These are phyloP conservation scores for Bubalus kerabau DNA, from an alignment of 2,113 vertebrate genomes.

Conservation along the genomic window DNA sequence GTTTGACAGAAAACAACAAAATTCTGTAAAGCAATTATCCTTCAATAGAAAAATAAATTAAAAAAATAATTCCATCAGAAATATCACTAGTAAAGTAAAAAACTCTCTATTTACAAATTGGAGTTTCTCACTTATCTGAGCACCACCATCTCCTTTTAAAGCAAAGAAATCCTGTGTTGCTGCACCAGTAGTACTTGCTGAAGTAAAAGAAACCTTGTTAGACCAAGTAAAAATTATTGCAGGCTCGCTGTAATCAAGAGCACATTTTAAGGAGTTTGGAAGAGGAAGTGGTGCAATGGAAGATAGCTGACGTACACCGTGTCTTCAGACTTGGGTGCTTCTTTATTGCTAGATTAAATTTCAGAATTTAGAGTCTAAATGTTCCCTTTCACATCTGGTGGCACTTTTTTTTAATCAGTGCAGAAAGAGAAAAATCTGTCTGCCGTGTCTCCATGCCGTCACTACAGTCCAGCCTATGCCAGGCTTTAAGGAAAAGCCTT, in stretches of 20 bases:
- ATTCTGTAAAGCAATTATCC: background rate
- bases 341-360: constrained; percentile 51
- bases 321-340: constrained; percentile 3
- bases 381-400: constrained; percentile 57
- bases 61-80: background rate
- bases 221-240: background rate
- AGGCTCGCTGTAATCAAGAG: background rate
- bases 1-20: background rate
- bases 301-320: background rate
- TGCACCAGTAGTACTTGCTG: background rate
- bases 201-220: constrained; percentile 19
- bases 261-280: background rate
- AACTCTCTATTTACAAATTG: background rate
- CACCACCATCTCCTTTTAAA: background rate
- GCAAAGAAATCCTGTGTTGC: background rate
- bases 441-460: background rate
- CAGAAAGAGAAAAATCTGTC: constrained; percentile 43
- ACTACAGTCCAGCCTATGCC: background rate
- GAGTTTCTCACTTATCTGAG: constrained; percentile 1
- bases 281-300: background rate
- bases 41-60: background rate
- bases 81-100: background rate
- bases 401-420: constrained; percentile 21
- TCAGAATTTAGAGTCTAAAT: constrained; percentile 46
- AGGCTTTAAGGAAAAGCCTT: constrained; percentile 17